Conservation (phyloP, 1,140 invertebrate genomes). For the Anthonomus grandis region DNA sequence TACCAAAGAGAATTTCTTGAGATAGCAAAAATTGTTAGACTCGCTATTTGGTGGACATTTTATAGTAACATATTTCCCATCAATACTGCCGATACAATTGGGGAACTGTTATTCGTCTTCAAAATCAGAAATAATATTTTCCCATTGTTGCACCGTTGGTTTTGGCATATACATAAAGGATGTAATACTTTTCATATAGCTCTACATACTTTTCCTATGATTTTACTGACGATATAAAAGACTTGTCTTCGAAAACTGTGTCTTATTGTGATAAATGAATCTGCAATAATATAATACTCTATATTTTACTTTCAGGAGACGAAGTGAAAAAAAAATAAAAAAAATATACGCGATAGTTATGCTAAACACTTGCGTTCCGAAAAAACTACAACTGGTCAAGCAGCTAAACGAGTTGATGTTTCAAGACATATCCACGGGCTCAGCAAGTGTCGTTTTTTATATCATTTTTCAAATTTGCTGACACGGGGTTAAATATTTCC, state of each 20-base stretch:
- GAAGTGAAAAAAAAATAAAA: neutral
- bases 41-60: slow-evolving; percentile 43
- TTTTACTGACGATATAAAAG: slow-evolving; percentile 16
- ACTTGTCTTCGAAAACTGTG: slow-evolving; percentile 22
- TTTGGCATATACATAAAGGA: slow-evolving; percentile 23
- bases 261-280: slow-evolving; percentile 19
- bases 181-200: slow-evolving; percentile 30
- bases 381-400: neutral
- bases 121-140: slow-evolving; percentile 38
- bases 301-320: slow-evolving; percentile 3
- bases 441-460: neutral
- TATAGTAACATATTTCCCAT: slow-evolving; percentile 50
- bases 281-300: slow-evolving; percentile 18
- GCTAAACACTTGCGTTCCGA: neutral
- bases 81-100: slow-evolving; percentile 45
- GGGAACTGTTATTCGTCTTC: slow-evolving; percentile 43
- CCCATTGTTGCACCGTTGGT: slow-evolving; percentile 24
- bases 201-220: slow-evolving; percentile 17
- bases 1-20: slow-evolving; percentile 47
- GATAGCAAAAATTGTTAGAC: slow-evolving; percentile 47
- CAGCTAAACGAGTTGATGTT: neutral
- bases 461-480: neutral
- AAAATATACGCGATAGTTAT: neutral
- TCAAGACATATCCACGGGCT: neutral
- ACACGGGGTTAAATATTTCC: neutral